Percentiles rank a stretch among this genome's conserved stretches.
These are phyloP conservation scores for Tor tambroides DNA, from an alignment of 2,113 vertebrate genomes.

Conservation along the genomic window DNA sequence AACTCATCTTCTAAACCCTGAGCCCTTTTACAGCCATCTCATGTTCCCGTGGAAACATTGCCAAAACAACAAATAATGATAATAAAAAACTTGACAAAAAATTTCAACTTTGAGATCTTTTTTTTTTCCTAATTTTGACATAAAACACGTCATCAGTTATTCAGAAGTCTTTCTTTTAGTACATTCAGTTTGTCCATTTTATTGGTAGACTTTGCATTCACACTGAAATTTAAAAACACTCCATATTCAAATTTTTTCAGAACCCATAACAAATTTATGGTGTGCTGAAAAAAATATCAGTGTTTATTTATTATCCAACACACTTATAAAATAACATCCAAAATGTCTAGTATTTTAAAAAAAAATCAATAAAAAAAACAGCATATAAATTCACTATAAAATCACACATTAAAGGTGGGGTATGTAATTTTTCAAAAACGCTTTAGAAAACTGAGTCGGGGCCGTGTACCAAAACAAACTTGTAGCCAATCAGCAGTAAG, in stretches of 20 bases:
- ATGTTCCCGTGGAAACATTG: constrained; percentile 58
- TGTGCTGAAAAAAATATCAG: background rate
- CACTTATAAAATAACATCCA: background rate
- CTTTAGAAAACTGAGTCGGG: too few species aligned
- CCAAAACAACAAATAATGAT: constrained; percentile 45
- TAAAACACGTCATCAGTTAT: background rate
- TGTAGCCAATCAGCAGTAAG: too few species aligned
- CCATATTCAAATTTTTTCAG: background rate
- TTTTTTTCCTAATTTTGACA: background rate
- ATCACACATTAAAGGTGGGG: too few species aligned
- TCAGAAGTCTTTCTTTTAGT: background rate
- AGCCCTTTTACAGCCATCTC: constrained; percentile 50
- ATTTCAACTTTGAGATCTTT: background rate
- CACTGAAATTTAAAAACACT: background rate
- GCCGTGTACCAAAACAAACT: too few species aligned
- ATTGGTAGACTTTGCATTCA: background rate
- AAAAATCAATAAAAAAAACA: background rate
- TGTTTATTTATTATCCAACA: constrained; percentile 2
- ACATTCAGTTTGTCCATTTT: background rate
- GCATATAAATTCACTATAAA: background rate
- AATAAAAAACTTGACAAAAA: constrained; percentile 58
- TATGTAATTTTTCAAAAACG: too few species aligned
- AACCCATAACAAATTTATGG: background rate
- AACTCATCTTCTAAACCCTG: constrained; percentile 40
- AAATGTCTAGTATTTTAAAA: background rate